Conservation (phyloP, 2,113 vertebrate species). For the Pterocles gutturalis region DNA sequence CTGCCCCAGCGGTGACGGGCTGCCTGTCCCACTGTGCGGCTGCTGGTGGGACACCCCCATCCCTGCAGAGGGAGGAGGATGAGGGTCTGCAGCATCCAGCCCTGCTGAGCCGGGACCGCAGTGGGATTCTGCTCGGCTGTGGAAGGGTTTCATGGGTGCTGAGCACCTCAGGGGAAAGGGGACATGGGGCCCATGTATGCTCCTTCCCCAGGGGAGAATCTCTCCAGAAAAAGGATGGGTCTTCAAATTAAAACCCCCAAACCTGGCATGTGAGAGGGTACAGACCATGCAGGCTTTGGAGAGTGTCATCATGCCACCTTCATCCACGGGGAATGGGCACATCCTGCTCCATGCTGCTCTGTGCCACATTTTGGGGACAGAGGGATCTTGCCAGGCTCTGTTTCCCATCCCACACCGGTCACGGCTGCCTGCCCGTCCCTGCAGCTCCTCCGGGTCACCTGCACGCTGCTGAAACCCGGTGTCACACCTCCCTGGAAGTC, state of each 20-base stretch:
- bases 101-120: not conserved
- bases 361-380: rapidly evolving
- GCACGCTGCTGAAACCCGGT: rapidly evolving
- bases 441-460: not conserved
- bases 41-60: not conserved
- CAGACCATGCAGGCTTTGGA: rapidly evolving
- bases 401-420: rapidly evolving
- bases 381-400: not conserved
- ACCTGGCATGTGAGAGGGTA: rapidly evolving
- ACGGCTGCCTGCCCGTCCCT: rapidly evolving
- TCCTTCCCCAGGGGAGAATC: not conserved
- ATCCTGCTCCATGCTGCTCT: rapidly evolving
- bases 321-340: not conserved
- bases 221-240: not conserved
- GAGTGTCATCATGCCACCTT: not conserved
- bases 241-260: not conserved
- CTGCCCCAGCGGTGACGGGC: not conserved
- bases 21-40: not conserved
- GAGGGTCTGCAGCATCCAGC: not conserved
- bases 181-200: not conserved
- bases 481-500: not conserved
- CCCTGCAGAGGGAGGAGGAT: not conserved
- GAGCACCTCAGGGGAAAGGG: not conserved
- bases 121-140: not conserved
- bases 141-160: rapidly evolving